These are phyloP conservation scores for Beroe ovata DNA, from an alignment of 37 sponge, comb jelly and placozoan genomes.

Conservation along the genomic window DNA sequence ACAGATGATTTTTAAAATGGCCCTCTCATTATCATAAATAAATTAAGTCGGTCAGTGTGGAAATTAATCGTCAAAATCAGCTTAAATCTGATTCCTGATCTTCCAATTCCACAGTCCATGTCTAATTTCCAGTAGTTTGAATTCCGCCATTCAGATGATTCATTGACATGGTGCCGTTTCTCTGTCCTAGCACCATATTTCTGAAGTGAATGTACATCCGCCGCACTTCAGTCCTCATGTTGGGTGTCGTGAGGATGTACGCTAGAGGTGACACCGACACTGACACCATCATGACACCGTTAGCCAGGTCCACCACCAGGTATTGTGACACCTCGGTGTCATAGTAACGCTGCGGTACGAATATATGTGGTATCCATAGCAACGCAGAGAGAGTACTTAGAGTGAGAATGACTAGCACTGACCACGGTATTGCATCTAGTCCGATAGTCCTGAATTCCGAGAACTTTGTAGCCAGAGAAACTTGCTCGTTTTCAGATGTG, in stretches of 20 bases:
- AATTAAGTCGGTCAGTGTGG: no score
- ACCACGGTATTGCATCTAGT: slow-evolving; percentile 25
- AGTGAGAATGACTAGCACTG: slow-evolving; percentile 1
- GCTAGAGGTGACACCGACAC: not conserved
- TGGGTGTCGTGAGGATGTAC: slow-evolving; percentile 24
- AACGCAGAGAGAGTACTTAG: not conserved
- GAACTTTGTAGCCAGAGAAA: not conserved
- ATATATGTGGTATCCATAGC: slow-evolving; percentile 15
- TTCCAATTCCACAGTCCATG: no score
- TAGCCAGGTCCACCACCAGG: slow-evolving; percentile 10
- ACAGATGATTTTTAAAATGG: no score
- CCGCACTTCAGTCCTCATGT: not conserved
- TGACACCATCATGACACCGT: slow-evolving; percentile 11
- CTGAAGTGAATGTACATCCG: not conserved
- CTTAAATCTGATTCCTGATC: no score
- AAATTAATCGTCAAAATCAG: no score
- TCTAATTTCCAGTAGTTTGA: no score
- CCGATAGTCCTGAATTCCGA: not conserved
- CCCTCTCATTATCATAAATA: no score
- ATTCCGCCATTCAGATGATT: no score
- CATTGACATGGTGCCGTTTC: no score
- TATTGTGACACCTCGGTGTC: not conserved
- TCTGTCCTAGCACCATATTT: not conserved
- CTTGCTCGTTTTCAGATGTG: not conserved
- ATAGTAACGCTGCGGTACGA: not conserved